A percentile compares a stretch with the other conserved stretches of the same genome.
Conservation (phyloP, 2,888 invertebrate genomes). For the Pseudeuparius sepicola region DNA sequence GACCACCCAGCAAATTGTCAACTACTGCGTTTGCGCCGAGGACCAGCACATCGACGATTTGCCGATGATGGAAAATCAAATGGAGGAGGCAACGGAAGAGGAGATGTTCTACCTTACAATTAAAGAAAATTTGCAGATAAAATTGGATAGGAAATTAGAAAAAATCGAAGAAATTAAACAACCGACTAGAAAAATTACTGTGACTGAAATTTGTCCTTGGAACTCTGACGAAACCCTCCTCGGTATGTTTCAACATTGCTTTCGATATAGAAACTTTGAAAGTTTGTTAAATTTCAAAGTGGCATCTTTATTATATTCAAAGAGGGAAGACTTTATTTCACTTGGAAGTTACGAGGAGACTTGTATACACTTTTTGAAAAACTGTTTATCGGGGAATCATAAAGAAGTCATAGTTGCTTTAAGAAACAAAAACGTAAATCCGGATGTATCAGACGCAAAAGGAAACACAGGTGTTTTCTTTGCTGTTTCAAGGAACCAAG, state of each 20-base stretch:
- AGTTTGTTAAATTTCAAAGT: constrained; percentile 31
- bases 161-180: constrained; percentile 8
- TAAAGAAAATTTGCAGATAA: constrained; percentile 16
- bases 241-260: constrained; percentile 44
- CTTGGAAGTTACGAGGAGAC: constrained; percentile 30
- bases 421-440: constrained; percentile 38
- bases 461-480: constrained; percentile 48
- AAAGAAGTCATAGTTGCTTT: constrained; percentile 36
- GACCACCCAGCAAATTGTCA: too few relatives aligned
- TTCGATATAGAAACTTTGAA: constrained; percentile 38
- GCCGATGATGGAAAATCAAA: constrained; percentile 19
- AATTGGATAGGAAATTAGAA: constrained; percentile 20
- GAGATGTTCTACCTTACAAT: constrained; percentile 22
- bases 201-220: constrained; percentile 39
- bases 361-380: constrained; percentile 31
- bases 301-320: constrained; percentile 27
- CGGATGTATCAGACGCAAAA: constrained; percentile 42
- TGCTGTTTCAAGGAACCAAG: constrained; percentile 42
- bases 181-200: constrained; percentile 25
- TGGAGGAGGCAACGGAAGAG: constrained; percentile 16
- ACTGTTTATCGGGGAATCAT: constrained; percentile 28
- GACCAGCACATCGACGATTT: constrained; percentile 19
- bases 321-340: constrained; percentile 27
- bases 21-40: constrained; percentile 21
- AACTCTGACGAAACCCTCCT: constrained; percentile 42